Conservation (phyloP, 2,113 vertebrate genomes). For the Macroglossus sobrinus region DNA sequence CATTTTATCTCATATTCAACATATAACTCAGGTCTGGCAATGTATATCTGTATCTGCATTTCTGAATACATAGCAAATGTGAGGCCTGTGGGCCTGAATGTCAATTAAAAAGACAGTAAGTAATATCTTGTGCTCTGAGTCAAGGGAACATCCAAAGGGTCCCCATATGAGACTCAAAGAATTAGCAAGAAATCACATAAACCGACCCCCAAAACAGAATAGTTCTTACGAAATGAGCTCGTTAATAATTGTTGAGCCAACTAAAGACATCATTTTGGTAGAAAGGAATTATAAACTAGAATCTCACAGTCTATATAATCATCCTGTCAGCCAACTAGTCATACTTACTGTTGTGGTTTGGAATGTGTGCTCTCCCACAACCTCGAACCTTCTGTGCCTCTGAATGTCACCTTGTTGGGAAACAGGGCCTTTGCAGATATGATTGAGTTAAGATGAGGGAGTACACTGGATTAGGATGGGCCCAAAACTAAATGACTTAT, state of each 20-base stretch:
- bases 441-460: background rate
- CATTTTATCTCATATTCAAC: background rate
- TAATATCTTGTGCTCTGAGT: background rate
- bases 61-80: background rate
- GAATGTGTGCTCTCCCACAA: background rate
- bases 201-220: background rate
- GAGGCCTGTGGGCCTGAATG: background rate
- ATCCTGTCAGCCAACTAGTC: background rate
- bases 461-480: background rate
- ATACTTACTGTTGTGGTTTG: background rate
- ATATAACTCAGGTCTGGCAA: background rate
- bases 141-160: background rate
- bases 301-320: background rate
- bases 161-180: background rate
- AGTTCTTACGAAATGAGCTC: background rate
- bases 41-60: background rate
- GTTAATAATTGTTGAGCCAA: background rate
- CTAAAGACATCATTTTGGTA: background rate
- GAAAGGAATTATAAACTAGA: conserved; percentile 2
- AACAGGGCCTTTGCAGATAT: background rate
- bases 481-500: background rate
- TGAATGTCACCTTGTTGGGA: background rate
- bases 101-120: background rate
- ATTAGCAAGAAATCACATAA: background rate
- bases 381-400: background rate